Evolutionary conservation across 1,140 invertebrate genomes (phyloP).

Genomic region (Wasmannia auropunctata): DNA sequence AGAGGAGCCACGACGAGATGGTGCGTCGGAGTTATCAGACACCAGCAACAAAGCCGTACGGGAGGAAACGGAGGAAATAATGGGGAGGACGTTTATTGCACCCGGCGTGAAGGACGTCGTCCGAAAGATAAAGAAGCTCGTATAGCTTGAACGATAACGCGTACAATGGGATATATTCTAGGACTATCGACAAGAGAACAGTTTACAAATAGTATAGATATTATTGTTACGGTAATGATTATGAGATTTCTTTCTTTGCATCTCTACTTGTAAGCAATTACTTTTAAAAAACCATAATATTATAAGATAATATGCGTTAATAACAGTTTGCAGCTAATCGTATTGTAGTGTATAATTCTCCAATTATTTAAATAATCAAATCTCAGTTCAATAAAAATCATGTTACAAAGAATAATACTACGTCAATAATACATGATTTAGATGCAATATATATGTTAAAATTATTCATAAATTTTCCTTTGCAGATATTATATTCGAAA

Average conservation of each 20-base stretch:
- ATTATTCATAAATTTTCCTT: background rate
- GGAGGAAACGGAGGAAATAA: conserved; percentile 23
- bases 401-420: background rate
- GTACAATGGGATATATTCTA: background rate
- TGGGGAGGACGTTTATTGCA: conserved; percentile 47
- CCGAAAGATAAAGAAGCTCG: background rate
- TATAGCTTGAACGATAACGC: conserved; percentile 6
- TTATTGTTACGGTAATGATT: background rate
- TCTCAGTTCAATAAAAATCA: background rate
- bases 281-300: background rate
- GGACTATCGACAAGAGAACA: background rate
- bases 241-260: background rate
- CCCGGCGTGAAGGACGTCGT: conserved; percentile 29
- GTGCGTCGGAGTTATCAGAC: conserved; percentile 54
- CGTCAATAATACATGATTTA: background rate
- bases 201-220: background rate
- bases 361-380: background rate
- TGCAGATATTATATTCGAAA: background rate
- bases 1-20: background rate
- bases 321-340: background rate
- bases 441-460: background rate
- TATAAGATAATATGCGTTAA: background rate
- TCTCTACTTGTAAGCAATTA: background rate
- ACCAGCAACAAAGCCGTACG: conserved; percentile 33
- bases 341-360: background rate